Evolutionary conservation across 2,888 invertebrate genomes (phyloP).

Genomic region (Melanophora roralis): DNA sequence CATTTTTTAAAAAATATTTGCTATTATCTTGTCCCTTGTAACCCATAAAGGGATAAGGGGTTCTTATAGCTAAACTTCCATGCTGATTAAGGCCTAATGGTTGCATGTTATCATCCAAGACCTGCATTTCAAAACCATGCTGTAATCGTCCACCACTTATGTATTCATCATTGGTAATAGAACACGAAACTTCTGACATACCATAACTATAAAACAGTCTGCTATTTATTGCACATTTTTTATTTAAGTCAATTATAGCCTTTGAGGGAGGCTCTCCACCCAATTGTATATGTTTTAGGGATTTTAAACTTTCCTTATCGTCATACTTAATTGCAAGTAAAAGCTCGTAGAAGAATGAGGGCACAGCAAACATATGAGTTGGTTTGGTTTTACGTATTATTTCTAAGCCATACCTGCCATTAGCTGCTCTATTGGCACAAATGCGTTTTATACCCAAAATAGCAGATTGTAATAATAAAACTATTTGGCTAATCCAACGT

Average conservation of each 20-base stretch:
- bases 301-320: slow-evolving; percentile 40
- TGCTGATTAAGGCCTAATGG: slow-evolving; percentile 50
- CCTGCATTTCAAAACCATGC: slow-evolving; percentile 55
- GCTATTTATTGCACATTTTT: slow-evolving; percentile 42
- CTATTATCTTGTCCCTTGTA: slow-evolving; percentile 41
- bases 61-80: slow-evolving; percentile 58
- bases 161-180: slow-evolving; percentile 54
- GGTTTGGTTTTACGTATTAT: slow-evolving; percentile 53
- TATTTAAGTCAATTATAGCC: slow-evolving; percentile 33
- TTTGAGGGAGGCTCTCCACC: slow-evolving; percentile 59
- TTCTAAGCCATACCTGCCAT: slow-evolving; percentile 32
- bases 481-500: slow-evolving; percentile 64
- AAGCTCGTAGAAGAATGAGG: slow-evolving; percentile 51
- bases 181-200: slow-evolving; percentile 62
- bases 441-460: slow-evolving; percentile 60
- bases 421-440: slow-evolving; percentile 42
- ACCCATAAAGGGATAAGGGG: slow-evolving; percentile 54
- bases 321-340: slow-evolving; percentile 39
- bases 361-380: slow-evolving; percentile 61
- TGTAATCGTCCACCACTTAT: slow-evolving; percentile 53
- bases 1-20: slow-evolving; percentile 27
- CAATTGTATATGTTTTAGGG: slow-evolving; percentile 53
- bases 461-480: slow-evolving; percentile 55
- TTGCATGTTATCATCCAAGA: slow-evolving; percentile 50
- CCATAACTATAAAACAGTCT: slow-evolving; percentile 60